These are phyloP conservation scores for Spea hammondii DNA, from an alignment of 2,797 vertebrate genomes.

Conservation along the genomic window DNA sequence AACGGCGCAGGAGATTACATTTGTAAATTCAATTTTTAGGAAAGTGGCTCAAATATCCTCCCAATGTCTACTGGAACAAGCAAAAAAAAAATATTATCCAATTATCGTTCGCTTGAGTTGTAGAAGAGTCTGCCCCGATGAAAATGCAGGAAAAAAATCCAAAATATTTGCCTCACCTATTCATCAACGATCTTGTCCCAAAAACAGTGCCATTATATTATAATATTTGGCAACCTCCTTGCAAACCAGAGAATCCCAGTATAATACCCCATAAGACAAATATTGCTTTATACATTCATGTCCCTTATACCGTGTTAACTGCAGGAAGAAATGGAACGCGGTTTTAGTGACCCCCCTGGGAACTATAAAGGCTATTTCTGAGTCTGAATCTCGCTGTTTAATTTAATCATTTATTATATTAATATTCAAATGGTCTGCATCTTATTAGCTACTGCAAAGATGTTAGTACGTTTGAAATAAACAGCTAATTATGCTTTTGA, in stretches of 20 bases:
- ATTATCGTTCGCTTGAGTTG: too few relatives aligned
- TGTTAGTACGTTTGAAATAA: conserved; percentile 79
- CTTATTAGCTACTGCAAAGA: conserved; percentile 82
- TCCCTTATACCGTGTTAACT: conserved; percentile 74
- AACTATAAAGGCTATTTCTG: conserved; percentile 82
- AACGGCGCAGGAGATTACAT: conserved; percentile 51
- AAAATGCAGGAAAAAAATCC: neutral
- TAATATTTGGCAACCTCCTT: conserved; percentile 62
- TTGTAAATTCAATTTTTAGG: conserved; percentile 44
- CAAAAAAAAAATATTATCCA: too few relatives aligned
- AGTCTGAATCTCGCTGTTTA: conserved; percentile 83
- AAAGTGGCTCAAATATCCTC: neutral
- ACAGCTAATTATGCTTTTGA: conserved; percentile 80
- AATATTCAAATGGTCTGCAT: conserved; percentile 83
- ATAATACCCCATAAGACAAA: conserved; percentile 76
- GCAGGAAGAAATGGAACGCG: conserved; percentile 75
- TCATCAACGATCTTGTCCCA: neutral
- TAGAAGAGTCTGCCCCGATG: too few relatives aligned
- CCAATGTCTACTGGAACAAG: neutral
- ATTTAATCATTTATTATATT: conserved; percentile 86
- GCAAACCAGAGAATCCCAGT: conserved; percentile 68
- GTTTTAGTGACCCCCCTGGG: conserved; percentile 78
- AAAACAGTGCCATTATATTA: neutral
- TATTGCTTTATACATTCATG: conserved; percentile 72
- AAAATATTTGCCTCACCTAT: neutral